Evolutionary conservation across 92 coral and sea anemone species (phyloP).

Genomic region (Hydrozoanthus gracilis): DNA sequence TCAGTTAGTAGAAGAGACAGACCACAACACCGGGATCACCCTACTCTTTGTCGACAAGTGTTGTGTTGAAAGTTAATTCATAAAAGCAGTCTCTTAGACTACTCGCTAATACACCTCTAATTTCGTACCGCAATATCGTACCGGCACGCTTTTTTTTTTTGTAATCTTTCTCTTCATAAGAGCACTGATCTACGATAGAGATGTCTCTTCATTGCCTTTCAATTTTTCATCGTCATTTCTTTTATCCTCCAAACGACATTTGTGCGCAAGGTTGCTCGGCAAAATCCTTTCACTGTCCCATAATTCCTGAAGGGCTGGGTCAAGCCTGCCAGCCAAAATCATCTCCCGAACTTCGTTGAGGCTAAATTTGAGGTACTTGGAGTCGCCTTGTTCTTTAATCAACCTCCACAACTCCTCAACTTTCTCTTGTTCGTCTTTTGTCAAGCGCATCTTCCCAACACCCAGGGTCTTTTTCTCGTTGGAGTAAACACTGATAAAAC

Average conservation of each 20-base stretch:
- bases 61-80: too few species aligned
- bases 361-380: constrained; percentile 58
- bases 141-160: too few species aligned
- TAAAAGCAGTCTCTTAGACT: too few species aligned
- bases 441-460: constrained; percentile 68
- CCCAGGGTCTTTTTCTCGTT: constrained; percentile 66
- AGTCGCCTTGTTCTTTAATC: constrained; percentile 54
- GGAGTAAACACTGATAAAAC: constrained; percentile 74
- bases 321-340: constrained; percentile 68
- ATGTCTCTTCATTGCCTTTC: neutral
- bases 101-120: too few species aligned
- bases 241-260: constrained; percentile 62
- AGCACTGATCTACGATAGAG: too few species aligned
- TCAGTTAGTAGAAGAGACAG: too few species aligned
- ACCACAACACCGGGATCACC: too few species aligned
- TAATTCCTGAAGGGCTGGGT: constrained; percentile 69
- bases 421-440: constrained; percentile 62
- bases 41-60: too few species aligned
- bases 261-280: constrained; percentile 50
- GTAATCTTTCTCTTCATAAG: neutral
- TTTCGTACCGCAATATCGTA: too few species aligned
- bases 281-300: constrained; percentile 55
- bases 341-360: constrained; percentile 82
- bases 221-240: neutral
- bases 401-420: constrained; percentile 72